A percentile compares a stretch with the other conserved stretches of the same genome.
These are phyloP conservation scores for Choloepus hoffmanni DNA, from an alignment of 2,113 vertebrate species.

Conservation along the genomic window DNA sequence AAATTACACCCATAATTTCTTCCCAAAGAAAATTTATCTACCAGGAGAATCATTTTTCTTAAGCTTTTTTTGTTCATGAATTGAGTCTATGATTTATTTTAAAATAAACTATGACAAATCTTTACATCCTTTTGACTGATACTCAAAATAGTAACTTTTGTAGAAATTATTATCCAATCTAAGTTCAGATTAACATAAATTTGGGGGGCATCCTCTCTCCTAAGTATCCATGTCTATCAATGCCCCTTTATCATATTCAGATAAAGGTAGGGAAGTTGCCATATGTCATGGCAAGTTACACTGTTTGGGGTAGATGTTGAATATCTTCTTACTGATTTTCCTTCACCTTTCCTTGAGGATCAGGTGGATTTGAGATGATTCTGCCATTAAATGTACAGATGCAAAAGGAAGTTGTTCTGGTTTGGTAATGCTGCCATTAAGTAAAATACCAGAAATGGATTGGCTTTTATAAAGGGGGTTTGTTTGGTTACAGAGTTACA, in stretches of 20 bases:
- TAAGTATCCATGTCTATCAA: background rate
- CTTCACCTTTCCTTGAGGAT: too few species aligned
- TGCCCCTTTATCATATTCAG: background rate
- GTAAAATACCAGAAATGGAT: too few species aligned
- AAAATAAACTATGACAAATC: background rate
- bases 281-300: background rate
- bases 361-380: too few species aligned
- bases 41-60: background rate
- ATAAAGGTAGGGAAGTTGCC: rapidly evolving
- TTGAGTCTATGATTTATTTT: background rate
- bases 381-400: too few species aligned
- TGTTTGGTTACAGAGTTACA: too few species aligned
- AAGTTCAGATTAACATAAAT: background rate
- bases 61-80: background rate
- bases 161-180: background rate
- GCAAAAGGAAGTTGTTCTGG: too few species aligned
- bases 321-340: too few species aligned
- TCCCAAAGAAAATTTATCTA: background rate
- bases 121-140: background rate
- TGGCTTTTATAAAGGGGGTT: too few species aligned
- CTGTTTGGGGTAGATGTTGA: background rate
- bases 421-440: too few species aligned
- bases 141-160: background rate
- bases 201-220: background rate
- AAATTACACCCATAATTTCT: background rate